These are phyloP conservation scores for Fundulus diaphanus DNA, from an alignment of 2,797 vertebrate species.

Conservation along the genomic window DNA sequence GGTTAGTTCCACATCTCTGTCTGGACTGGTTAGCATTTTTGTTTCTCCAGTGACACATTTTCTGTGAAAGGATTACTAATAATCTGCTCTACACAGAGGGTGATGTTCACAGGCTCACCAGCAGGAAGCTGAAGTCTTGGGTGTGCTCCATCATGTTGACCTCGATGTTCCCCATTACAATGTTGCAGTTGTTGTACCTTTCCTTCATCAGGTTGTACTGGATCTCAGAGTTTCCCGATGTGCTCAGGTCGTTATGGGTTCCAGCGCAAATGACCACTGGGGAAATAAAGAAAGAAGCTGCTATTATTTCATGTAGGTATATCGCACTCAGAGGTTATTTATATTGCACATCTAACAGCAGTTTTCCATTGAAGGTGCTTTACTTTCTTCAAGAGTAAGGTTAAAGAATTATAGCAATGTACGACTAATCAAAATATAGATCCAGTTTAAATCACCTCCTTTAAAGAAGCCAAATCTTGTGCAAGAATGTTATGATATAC, in stretches of 20 bases:
- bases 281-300: background rate
- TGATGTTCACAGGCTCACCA: constrained; percentile 76
- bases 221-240: constrained; percentile 81
- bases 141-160: constrained; percentile 90
- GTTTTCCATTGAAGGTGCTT: background rate
- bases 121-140: constrained; percentile 90
- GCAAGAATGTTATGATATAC: background rate
- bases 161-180: constrained; percentile 96
- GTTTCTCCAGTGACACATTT: constrained; percentile 18
- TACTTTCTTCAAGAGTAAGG: background rate
- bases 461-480: background rate
- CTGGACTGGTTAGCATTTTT: constrained; percentile 24
- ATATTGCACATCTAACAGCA: background rate
- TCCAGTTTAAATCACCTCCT: background rate
- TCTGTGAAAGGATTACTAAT: background rate
- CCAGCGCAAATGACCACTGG: constrained; percentile 85
- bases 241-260: constrained; percentile 89
- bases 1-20: constrained; percentile 12
- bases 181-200: constrained; percentile 90
- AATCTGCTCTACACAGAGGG: background rate
- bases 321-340: background rate
- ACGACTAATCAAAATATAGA: background rate
- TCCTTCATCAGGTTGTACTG: constrained; percentile 86
- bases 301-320: background rate
- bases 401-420: background rate